A percentile compares a stretch with the other conserved stretches of the same genome.
Evolutionary conservation across 2,888 invertebrate species (phyloP).

Genomic region (Ommatoiulus sabulosus): DNA sequence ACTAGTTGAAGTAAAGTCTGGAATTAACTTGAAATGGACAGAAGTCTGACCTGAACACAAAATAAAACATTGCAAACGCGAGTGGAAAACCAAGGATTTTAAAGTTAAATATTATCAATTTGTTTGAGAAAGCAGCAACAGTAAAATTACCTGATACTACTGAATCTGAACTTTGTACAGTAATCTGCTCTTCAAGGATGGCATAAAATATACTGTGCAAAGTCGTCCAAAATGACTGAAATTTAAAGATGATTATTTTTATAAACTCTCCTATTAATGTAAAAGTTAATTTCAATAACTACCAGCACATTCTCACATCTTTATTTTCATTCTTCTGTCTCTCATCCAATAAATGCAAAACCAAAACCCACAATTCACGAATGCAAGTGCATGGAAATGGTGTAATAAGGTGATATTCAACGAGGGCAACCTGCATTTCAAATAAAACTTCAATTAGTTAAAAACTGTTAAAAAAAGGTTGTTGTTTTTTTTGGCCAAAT

Average conservation of each 20-base stretch:
- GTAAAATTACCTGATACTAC: conserved; percentile 5
- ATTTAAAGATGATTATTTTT: conserved; percentile 36
- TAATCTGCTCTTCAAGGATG: conserved; percentile 18
- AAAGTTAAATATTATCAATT: too few species aligned
- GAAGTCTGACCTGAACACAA: neutral
- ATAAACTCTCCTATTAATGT: neutral
- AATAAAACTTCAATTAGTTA: conserved; percentile 24
- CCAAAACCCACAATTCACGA: neutral
- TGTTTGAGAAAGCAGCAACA: neutral
- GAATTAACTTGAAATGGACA: neutral
- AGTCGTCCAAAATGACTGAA: conserved; percentile 45
- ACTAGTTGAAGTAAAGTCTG: conserved; percentile 1
- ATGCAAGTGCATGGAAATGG: conserved; percentile 55
- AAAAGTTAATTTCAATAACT: neutral
- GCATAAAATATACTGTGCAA: conserved; percentile 25
- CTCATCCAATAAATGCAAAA: neutral
- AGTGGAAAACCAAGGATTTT: neutral
- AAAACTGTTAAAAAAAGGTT: too few species aligned
- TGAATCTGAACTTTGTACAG: neutral
- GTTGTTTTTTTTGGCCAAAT: too few species aligned
- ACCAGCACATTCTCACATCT: conserved; percentile 13
- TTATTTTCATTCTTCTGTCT: neutral
- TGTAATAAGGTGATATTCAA: conserved; percentile 10
- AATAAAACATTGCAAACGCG: neutral
- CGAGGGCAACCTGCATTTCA: conserved; percentile 13